Percentiles rank a stretch among this genome's conserved stretches.
These are phyloP conservation scores for Drosophila differens DNA, from an alignment of 2,888 invertebrate genomes.

Conservation along the genomic window DNA sequence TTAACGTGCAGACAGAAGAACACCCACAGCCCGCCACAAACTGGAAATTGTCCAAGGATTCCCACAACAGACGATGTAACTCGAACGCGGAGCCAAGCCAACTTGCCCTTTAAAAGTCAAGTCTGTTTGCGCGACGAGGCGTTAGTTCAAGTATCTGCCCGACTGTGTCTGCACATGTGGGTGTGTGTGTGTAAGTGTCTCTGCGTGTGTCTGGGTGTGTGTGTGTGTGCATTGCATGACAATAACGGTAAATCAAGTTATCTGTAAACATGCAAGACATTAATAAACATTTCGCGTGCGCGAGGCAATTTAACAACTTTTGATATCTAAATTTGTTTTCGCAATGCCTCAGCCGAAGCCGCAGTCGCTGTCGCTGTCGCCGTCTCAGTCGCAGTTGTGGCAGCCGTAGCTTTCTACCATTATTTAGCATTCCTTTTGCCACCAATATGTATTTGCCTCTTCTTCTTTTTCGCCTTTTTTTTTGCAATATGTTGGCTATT, in stretches of 20 bases:
- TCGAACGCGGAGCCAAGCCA: constrained; percentile 13
- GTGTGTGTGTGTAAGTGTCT: not conserved
- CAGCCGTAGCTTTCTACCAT: constrained; percentile 23
- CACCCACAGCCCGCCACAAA: constrained; percentile 4
- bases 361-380: constrained; percentile 16
- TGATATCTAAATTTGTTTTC: constrained; percentile 82
- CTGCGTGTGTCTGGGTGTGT: constrained; percentile 15
- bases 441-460: constrained; percentile 11
- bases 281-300: constrained; percentile 84
- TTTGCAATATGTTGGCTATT: constrained; percentile 42
- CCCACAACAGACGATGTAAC: constrained; percentile 10
- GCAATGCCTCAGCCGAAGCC: constrained; percentile 44
- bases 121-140: constrained; percentile 52
- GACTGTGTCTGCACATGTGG: constrained; percentile 1
- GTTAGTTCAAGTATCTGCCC: constrained; percentile 54
- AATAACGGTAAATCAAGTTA: constrained; percentile 83
- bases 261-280: constrained; percentile 82
- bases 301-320: constrained; percentile 84
- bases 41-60: constrained; percentile 46
- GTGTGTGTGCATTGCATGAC: constrained; percentile 75
- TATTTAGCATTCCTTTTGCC: constrained; percentile 38
- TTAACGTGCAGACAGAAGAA: constrained; percentile 50
- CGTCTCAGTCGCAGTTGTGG: constrained; percentile 7
- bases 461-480: constrained; percentile 7
- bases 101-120: constrained; percentile 77